Evolutionary conservation across 2,888 invertebrate genomes (phyloP).

Genomic region (Lobophora halterata): DNA sequence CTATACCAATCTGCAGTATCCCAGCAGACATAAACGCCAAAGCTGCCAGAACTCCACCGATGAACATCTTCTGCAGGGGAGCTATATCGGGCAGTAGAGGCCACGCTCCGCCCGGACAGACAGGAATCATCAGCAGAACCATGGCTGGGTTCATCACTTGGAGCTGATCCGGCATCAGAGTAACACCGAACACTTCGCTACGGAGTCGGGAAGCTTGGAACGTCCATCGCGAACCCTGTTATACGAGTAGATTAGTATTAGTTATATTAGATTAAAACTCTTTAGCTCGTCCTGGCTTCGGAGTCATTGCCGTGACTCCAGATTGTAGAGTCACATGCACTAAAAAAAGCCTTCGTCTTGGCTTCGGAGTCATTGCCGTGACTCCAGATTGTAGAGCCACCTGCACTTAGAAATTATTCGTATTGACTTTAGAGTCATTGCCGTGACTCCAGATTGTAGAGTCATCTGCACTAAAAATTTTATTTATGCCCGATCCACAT

Average conservation of each 20-base stretch:
- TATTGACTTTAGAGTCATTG: no score
- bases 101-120: slow-evolving; percentile 76
- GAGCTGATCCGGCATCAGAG: slow-evolving; percentile 89
- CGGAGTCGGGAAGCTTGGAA: slow-evolving; percentile 87
- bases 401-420: no score
- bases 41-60: slow-evolving; percentile 77
- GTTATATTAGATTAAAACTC: neutral
- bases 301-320: no score
- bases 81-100: slow-evolving; percentile 64
- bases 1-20: slow-evolving; percentile 81
- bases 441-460: no score
- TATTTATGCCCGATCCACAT: no score
- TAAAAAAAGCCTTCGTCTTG: no score
- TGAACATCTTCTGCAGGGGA: slow-evolving; percentile 87
- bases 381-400: no score
- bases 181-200: slow-evolving; percentile 75
- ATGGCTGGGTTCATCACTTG: slow-evolving; percentile 89
- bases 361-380: no score
- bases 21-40: slow-evolving; percentile 84
- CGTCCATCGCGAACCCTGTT: slow-evolving; percentile 87
- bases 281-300: no score
- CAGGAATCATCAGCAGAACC: slow-evolving; percentile 86
- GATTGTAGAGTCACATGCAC: no score
- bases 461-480: no score
- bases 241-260: neutral